Evolutionary conservation across 2,113 vertebrate genomes (phyloP).

Genomic region (Cariama cristata): DNA sequence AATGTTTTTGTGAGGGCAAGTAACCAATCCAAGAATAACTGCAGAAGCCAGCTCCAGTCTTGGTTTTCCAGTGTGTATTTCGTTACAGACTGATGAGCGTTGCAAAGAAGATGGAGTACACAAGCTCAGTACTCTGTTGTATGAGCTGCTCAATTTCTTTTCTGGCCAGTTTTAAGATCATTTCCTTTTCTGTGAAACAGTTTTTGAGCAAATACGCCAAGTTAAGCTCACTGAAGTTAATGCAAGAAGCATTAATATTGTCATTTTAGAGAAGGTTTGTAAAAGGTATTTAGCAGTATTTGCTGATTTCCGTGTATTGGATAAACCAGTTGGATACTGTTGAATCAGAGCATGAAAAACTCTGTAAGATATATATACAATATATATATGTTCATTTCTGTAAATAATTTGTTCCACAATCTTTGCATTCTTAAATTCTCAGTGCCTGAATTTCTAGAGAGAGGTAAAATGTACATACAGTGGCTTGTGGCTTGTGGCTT

Average conservation of each 20-base stretch:
- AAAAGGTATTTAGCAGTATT: background rate
- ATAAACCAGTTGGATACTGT: background rate
- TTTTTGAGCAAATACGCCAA: background rate
- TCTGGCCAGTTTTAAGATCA: background rate
- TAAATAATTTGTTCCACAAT: background rate
- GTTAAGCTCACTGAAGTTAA: background rate
- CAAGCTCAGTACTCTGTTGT: background rate
- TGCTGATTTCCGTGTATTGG: background rate
- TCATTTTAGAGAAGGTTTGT: background rate
- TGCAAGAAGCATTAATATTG: background rate
- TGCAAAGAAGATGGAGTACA: background rate
- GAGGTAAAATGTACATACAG: background rate
- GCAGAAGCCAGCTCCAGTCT: background rate
- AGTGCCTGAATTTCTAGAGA: background rate
- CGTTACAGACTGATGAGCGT: background rate
- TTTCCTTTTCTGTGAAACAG: background rate
- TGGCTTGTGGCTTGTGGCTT: background rate
- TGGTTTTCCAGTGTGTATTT: constrained; percentile 9
- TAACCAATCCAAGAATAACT: background rate
- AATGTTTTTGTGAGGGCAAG: background rate
- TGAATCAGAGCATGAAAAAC: background rate
- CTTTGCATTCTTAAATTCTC: background rate
- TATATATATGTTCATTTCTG: background rate
- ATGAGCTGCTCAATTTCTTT: background rate
- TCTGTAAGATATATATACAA: too few relatives aligned